Evolutionary conservation across 2,888 invertebrate species (phyloP).

Genomic region (Stenoptilia bipunctidactyla): DNA sequence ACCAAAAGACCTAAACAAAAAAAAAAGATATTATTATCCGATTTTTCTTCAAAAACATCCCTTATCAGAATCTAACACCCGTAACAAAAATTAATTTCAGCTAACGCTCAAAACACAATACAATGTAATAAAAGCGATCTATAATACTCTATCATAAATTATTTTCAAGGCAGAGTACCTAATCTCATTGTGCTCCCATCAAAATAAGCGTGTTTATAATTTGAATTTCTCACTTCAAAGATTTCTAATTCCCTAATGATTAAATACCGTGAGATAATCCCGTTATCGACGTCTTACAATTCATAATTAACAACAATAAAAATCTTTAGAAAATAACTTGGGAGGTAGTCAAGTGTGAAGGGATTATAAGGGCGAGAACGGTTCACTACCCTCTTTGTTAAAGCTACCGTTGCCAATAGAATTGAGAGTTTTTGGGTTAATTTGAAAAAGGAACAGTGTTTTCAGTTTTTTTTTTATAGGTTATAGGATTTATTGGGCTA

Average conservation of each 20-base stretch:
- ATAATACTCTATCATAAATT: too few relatives aligned
- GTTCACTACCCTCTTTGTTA: slow-evolving; percentile 28
- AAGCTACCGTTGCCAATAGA: too few relatives aligned
- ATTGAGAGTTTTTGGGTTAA: too few relatives aligned
- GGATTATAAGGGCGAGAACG: slow-evolving; percentile 43
- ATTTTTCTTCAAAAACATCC: neutral
- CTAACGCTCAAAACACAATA: too few relatives aligned
- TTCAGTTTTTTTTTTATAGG: too few relatives aligned
- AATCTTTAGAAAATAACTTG: slow-evolving; percentile 34
- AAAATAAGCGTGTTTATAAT: neutral
- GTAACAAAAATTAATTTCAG: too few relatives aligned
- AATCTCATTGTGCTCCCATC: slow-evolving; percentile 1
- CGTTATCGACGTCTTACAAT: slow-evolving; percentile 41
- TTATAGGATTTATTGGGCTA: too few relatives aligned
- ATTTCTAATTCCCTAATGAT: slow-evolving; percentile 14
- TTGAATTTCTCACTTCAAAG: neutral
- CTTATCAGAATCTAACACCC: too few relatives aligned
- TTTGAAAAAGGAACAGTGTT: too few relatives aligned
- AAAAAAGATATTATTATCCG: slow-evolving; percentile 15
- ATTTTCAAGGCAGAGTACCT: neutral
- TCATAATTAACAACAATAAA: slow-evolving; percentile 55
- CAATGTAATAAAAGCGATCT: too few relatives aligned
- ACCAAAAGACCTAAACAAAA: too few relatives aligned
- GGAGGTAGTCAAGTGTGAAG: slow-evolving; percentile 38
- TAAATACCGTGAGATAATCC: slow-evolving; percentile 49